Percentiles rank a stretch among this genome's conserved stretches.
Evolutionary conservation across 2,797 vertebrate genomes (phyloP).

Genomic region (Bryconaethiops microstoma): DNA sequence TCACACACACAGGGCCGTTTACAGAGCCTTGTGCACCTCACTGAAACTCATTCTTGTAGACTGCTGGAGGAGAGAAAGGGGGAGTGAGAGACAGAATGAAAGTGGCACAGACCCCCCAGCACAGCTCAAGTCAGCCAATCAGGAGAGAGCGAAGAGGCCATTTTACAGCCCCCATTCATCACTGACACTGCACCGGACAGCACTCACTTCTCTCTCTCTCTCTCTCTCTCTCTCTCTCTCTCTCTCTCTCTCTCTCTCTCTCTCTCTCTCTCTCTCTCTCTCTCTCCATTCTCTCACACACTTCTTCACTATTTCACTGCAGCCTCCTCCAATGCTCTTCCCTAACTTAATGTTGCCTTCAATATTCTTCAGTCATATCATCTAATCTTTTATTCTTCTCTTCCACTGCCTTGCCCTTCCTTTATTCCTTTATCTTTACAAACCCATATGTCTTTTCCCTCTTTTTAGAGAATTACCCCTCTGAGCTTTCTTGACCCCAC

Average conservation of each 20-base stretch:
- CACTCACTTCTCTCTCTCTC: slow-evolving; percentile 44
- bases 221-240: slow-evolving; percentile 33
- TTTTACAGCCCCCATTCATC: slow-evolving; percentile 70
- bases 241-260: slow-evolving; percentile 1
- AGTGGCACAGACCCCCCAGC: slow-evolving; percentile 48
- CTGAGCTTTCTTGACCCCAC: slow-evolving; percentile 25
- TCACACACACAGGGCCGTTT: slow-evolving; percentile 47
- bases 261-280: slow-evolving; percentile 30
- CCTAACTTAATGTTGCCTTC: slow-evolving; percentile 50
- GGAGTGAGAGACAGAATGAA: slow-evolving; percentile 44
- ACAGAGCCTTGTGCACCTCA: slow-evolving; percentile 32
- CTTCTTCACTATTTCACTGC: slow-evolving; percentile 39
- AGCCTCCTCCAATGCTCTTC: slow-evolving; percentile 31
- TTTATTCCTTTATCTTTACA: slow-evolving; percentile 46
- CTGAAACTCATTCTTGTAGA: slow-evolving; percentile 60
- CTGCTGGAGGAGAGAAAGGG: slow-evolving; percentile 42
- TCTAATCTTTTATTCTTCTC: slow-evolving; percentile 40
- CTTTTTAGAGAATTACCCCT: slow-evolving; percentile 27
- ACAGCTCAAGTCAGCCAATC: slow-evolving; percentile 55
- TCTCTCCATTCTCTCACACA: slow-evolving; percentile 15
- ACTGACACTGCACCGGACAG: slow-evolving; percentile 64
- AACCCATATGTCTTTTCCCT: slow-evolving; percentile 22
- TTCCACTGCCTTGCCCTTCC: slow-evolving; percentile 17
- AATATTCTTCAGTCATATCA: slow-evolving; percentile 51
- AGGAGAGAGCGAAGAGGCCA: slow-evolving; percentile 56